These are phyloP conservation scores for Corythornis cristatus DNA, from an alignment of 2,113 vertebrate genomes.

Conservation along the genomic window DNA sequence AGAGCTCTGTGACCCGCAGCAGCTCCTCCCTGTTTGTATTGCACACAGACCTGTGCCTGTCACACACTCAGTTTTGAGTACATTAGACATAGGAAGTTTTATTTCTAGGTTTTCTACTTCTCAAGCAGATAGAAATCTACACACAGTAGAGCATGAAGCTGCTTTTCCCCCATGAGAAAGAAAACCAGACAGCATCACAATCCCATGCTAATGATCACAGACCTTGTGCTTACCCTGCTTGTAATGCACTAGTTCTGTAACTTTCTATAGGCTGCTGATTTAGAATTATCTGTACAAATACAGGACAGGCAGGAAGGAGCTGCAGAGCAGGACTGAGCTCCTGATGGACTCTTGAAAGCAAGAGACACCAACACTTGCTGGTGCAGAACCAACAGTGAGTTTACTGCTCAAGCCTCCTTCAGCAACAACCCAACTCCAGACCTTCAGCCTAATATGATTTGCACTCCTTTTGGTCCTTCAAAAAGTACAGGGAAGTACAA, in stretches of 20 bases:
- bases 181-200: not conserved
- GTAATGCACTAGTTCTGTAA: fast-evolving
- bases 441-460: not conserved
- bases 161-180: not conserved
- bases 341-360: not conserved
- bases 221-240: not conserved
- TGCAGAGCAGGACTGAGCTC: not conserved
- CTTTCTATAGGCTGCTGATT: not conserved
- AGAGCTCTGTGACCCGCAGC: not conserved
- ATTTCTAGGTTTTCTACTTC: not conserved
- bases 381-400: not conserved
- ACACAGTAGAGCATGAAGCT: not conserved
- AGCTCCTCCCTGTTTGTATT: not conserved
- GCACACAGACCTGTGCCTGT: not conserved
- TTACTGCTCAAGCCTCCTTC: not conserved
- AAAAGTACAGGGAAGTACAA: not conserved
- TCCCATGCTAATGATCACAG: not conserved
- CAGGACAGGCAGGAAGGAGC: not conserved
- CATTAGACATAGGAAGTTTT: fast-evolving
- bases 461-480: not conserved
- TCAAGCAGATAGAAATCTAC: not conserved
- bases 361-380: not conserved
- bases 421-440: not conserved
- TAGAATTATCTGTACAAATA: not conserved
- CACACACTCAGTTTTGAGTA: not conserved